Evolutionary conservation across 2,888 invertebrate species (phyloP).

Genomic region (Apamea epomidion): DNA sequence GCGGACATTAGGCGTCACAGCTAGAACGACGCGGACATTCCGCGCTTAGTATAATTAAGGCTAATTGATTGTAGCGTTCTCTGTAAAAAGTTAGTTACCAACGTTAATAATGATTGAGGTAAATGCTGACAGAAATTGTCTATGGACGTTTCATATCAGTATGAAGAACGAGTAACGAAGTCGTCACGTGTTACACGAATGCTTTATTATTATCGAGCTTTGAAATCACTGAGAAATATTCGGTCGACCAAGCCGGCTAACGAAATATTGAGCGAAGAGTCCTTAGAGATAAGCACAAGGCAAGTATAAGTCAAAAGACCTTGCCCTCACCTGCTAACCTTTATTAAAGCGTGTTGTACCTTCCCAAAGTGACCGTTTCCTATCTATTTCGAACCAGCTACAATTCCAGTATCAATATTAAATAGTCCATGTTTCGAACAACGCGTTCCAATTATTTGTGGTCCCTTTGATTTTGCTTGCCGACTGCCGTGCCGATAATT

Average conservation of each 20-base stretch:
- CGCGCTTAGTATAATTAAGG: conserved; percentile 76
- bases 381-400: conserved; percentile 8
- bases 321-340: conserved; percentile 57
- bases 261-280: conserved; percentile 28
- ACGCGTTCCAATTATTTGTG: conserved; percentile 16
- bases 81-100: conserved; percentile 57
- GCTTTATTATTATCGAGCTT: conserved; percentile 37
- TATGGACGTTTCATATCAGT: conserved; percentile 16
- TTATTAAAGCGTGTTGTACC: conserved; percentile 39
- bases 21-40: conserved; percentile 69
- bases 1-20: conserved; percentile 70
- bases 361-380: conserved; percentile 30
- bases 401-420: conserved; percentile 15
- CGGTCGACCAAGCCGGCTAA: conserved; percentile 13
- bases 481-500: conserved; percentile 5
- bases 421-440: neutral
- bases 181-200: conserved; percentile 3
- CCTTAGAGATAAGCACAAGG: conserved; percentile 1
- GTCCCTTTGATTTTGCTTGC: conserved; percentile 20
- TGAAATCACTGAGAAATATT: conserved; percentile 33
- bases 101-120: conserved; percentile 30
- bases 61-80: conserved; percentile 74
- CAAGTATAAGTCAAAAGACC: conserved; percentile 44
- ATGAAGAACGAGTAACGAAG: neutral
- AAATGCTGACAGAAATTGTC: conserved; percentile 18